Percentiles rank a stretch among this genome's conserved stretches.
Evolutionary conservation across 2,888 invertebrate genomes (phyloP).

Genomic region (Leptarthrus brevirostris): DNA sequence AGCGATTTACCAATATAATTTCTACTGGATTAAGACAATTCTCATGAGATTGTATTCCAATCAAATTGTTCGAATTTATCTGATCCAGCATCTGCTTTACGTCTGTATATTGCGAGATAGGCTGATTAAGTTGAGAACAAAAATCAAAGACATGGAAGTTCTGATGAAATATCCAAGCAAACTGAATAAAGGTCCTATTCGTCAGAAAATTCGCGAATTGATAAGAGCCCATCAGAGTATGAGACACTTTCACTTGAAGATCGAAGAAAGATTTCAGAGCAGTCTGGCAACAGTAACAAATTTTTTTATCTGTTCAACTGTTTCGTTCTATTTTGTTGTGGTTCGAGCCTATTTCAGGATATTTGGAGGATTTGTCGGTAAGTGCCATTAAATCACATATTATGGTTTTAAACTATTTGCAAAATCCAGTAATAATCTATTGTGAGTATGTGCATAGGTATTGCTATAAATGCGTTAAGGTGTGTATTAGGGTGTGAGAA

Average conservation of each 20-base stretch:
- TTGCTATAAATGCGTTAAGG: no score
- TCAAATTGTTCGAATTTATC: conserved; percentile 4
- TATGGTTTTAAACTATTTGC: no score
- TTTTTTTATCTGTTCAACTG: background rate
- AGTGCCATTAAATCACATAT: no score
- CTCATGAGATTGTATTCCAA: background rate
- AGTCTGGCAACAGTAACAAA: background rate
- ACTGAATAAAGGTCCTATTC: background rate
- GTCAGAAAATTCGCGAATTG: background rate
- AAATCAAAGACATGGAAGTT: background rate
- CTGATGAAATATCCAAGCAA: no score
- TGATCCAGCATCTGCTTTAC: conserved; percentile 4
- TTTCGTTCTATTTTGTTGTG: background rate
- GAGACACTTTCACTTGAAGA: background rate
- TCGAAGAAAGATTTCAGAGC: background rate
- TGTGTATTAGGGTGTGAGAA: no score
- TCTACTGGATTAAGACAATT: background rate
- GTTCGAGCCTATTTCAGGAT: background rate
- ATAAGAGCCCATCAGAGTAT: conserved; percentile 15
- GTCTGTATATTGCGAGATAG: background rate
- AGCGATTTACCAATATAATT: background rate
- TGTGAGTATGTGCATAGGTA: no score
- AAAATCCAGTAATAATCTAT: no score
- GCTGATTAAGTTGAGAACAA: background rate
- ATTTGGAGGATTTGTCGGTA: background rate